Conservation (phyloP, 2,113 vertebrate genomes). For the Pionites leucogaster region DNA sequence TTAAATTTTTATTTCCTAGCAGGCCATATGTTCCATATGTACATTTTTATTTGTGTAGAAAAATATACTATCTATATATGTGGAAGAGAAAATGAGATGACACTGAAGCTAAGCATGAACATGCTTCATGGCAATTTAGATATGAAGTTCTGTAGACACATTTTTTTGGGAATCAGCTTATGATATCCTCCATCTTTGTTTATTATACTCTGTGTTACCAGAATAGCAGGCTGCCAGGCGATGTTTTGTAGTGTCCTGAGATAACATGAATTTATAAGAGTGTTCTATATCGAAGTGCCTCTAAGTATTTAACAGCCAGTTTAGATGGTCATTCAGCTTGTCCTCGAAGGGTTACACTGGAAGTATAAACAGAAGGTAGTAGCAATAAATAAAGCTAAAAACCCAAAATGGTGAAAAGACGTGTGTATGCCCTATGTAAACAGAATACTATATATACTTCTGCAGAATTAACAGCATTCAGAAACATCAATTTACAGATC, state of each 20-base stretch:
- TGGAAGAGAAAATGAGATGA: background rate
- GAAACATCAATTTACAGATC: background rate
- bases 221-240: background rate
- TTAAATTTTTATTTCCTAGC: background rate
- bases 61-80: background rate
- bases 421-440: background rate
- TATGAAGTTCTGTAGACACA: background rate
- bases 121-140: background rate
- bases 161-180: background rate
- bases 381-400: constrained; percentile 51
- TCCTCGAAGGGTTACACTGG: background rate
- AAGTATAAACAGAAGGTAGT: constrained; percentile 40
- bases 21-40: background rate
- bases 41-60: background rate
- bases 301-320: constrained; percentile 8
- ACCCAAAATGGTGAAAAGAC: background rate
- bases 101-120: background rate
- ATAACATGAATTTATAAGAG: background rate
- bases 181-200: background rate
- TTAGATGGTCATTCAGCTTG: constrained; percentile 14
- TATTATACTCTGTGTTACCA: background rate
- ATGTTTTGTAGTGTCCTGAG: background rate
- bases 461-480: background rate
- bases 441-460: background rate
- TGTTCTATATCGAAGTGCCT: background rate